Conservation (phyloP, 2,797 vertebrate genomes). For the Neoniphon sammara region DNA sequence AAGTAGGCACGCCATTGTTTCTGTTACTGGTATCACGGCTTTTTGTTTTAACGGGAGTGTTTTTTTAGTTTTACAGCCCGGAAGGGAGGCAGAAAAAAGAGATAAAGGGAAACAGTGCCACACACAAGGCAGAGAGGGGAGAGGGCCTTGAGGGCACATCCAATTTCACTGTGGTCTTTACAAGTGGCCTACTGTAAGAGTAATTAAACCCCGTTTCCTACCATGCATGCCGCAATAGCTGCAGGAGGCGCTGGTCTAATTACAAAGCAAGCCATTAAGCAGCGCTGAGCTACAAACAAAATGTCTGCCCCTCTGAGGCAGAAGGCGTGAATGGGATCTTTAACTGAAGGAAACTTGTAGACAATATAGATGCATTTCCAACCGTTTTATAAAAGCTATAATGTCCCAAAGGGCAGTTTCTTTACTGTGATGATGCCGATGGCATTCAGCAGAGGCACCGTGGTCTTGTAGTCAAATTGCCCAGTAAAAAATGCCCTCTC, state of each 20-base stretch:
- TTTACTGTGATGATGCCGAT: not conserved
- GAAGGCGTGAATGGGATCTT: not conserved
- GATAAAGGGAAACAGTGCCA: constrained; percentile 56
- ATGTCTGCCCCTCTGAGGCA: not conserved
- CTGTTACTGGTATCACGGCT: constrained; percentile 26
- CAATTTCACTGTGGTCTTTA: constrained; percentile 51
- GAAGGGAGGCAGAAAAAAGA: constrained; percentile 34
- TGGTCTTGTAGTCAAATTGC: constrained; percentile 9
- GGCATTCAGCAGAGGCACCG: not conserved
- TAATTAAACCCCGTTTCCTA: constrained; percentile 53
- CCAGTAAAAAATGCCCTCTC: not conserved
- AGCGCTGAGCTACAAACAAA: constrained; percentile 29
- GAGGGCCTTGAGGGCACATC: constrained; percentile 44
- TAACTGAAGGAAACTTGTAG: not conserved
- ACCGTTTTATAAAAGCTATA: not conserved
- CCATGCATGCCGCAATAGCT: constrained; percentile 35
- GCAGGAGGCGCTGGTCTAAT: constrained; percentile 53
- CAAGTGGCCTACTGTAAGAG: constrained; percentile 54
- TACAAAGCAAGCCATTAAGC: constrained; percentile 41
- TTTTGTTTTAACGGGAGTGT: constrained; percentile 42
- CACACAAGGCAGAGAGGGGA: constrained; percentile 50
- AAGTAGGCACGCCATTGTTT: constrained; percentile 21
- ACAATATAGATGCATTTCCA: not conserved
- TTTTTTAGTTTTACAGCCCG: constrained; percentile 53
- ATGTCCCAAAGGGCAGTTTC: not conserved